Base-by-base conservation (phyloP, 2,888 invertebrate genomes). In the Ormyrus labotus region DNA sequence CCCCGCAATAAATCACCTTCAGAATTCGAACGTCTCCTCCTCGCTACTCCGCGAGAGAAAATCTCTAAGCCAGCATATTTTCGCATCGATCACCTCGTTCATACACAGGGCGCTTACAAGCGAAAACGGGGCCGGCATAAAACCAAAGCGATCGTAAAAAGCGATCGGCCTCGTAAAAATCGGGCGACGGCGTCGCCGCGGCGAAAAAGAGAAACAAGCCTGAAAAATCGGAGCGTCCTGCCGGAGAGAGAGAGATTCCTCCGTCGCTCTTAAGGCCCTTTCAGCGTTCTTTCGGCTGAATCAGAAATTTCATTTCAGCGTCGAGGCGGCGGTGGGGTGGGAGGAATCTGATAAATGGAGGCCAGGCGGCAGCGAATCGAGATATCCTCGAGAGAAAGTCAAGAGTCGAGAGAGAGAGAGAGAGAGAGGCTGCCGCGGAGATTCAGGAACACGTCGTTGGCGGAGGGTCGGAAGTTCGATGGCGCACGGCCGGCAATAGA, bases 401-500 rank as follows among this genome's bases (percentile, higher is more conserved):
- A 77, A 77, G 70, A 70, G 55, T 50, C 13, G 19, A 19, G 19
- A 19, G 19, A 19, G 19, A 19, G 19, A 19, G 19, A 19, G 19
- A 19, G 19, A 19, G 19, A 19, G 19, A 19, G 19, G 51, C 19
- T 8, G 19, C 76, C 64, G 65, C 50, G 60, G 67, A 19, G 19
- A 68, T 73, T 68, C 67, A 72, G 72, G 73, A 79, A 73, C 75
- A 75, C 75, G 75, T 80, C 60, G 72, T 53, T n/a, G 48, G 65
- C 9, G 55, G 73, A 83, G 76, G 75, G 83, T 81, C 85, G 84
- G 85, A 85, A 86, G 87, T 84, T 85, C 85, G 84, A 84, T 82
- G 84, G 83, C 72, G 80, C 80, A 79, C 83, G 85, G 83, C 84
- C 83, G 85, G 86, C 85, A 85, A 87, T 87, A 83, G 87, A 87